These are phyloP conservation scores for Drosophila nigrodunni DNA, from an alignment of 1,140 invertebrate species.

Conservation along the genomic window DNA sequence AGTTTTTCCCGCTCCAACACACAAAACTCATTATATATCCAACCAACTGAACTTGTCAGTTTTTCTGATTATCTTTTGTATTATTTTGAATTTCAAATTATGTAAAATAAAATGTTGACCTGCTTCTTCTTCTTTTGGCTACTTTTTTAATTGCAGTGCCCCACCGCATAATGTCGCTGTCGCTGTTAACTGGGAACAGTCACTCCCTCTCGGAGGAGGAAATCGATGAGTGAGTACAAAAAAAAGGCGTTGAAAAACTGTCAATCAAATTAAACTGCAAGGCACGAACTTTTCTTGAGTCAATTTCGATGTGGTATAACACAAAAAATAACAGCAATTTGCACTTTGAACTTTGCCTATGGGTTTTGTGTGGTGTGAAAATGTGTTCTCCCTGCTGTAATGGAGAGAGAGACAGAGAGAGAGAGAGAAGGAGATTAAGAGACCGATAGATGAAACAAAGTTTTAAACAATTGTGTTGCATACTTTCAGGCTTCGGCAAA, in stretches of 20 bases:
- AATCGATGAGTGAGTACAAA: slow-evolving; percentile 85
- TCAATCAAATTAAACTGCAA: slow-evolving; percentile 42
- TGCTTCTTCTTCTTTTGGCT: neutral
- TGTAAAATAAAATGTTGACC: slow-evolving; percentile 1
- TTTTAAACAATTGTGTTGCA: too few relatives aligned
- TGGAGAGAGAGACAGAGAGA: neutral
- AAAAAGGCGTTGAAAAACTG: slow-evolving; percentile 1
- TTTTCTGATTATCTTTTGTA: slow-evolving; percentile 6
- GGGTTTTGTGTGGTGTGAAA: neutral
- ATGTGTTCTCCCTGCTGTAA: too few relatives aligned
- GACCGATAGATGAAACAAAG: too few relatives aligned
- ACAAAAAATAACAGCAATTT: slow-evolving; percentile 19
- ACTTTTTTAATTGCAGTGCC: slow-evolving; percentile 45
- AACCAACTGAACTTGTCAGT: neutral
- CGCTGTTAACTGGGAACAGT: slow-evolving; percentile 68
- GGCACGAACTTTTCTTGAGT: slow-evolving; percentile 44
- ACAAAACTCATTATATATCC: slow-evolving; percentile 41
- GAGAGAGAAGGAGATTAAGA: neutral
- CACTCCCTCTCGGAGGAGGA: slow-evolving; percentile 86
- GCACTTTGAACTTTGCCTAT: slow-evolving; percentile 38
- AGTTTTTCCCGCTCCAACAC: slow-evolving; percentile 3
- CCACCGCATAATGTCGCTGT: slow-evolving; percentile 75
- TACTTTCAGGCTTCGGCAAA: too few relatives aligned
- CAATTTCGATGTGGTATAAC: slow-evolving; percentile 2
- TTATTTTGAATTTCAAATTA: neutral